Conservation (phyloP, 1,140 invertebrate species). For the Drosophila melanogaster region Release_6_plus_ISO1_MT NT_037436.4:5865001-5865500, state of each 20-base stretch:
- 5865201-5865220: not conserved
- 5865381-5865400: conserved; percentile 17
- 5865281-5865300: conserved; percentile 77
- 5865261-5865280: conserved; percentile 67
- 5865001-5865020: conserved; percentile 74
- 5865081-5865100: not conserved
- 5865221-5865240: conserved; percentile 36
- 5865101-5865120: conserved; percentile 14
- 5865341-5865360: conserved; percentile 6
- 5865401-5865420: conserved; percentile 28
- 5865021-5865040: conserved; percentile 56
- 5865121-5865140: conserved; percentile 45
- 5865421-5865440: conserved; percentile 12
- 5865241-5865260: conserved; percentile 52
- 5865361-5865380: conserved; percentile 21
- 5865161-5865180: conserved; percentile 81
- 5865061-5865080: not conserved
- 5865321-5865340: conserved; percentile 28
- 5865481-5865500: conserved; percentile 81
- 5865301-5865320: conserved; percentile 75
- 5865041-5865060: conserved; percentile 36
- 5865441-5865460: conserved; percentile 37
- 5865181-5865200: conserved; percentile 23
- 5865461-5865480: conserved; percentile 80
- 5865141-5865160: conserved; percentile 71